A percentile compares a stretch with the other conserved stretches of the same genome.
Evolutionary conservation across 2,113 vertebrate species (phyloP).

Genomic region (Dipodomys merriami): DNA sequence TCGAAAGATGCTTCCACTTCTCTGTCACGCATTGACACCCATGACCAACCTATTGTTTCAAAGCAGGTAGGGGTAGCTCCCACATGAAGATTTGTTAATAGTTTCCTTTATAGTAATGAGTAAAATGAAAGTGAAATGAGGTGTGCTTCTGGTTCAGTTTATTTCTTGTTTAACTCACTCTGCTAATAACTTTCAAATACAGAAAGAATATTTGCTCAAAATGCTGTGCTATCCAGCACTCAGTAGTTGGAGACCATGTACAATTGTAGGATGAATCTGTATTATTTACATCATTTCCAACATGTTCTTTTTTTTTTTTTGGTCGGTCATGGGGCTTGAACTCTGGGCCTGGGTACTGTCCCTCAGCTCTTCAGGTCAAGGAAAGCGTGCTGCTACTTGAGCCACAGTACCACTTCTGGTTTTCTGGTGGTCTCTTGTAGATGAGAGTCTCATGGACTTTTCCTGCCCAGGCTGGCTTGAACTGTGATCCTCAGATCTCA

Average conservation of each 20-base stretch:
- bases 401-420: no score
- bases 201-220: neutral
- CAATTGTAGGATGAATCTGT: neutral
- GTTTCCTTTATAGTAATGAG: neutral
- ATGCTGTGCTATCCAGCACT: neutral
- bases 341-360: no score
- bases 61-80: neutral
- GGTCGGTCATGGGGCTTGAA: no score
- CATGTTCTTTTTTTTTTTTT: neutral
- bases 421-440: no score
- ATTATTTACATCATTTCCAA: neutral
- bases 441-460: no score
- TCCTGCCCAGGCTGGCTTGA: no score
- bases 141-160: neutral
- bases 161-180: neutral
- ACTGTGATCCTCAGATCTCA: no score
- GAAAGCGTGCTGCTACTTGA: no score
- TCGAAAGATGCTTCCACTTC: neutral
- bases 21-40: neutral
- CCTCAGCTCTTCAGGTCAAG: no score
- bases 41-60: neutral
- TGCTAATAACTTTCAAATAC: neutral
- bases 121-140: neutral
- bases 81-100: neutral
- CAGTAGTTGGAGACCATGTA: neutral